Base-by-base conservation (phyloP, 2,888 invertebrate species). In the Lasioglossum malachurum region DNA sequence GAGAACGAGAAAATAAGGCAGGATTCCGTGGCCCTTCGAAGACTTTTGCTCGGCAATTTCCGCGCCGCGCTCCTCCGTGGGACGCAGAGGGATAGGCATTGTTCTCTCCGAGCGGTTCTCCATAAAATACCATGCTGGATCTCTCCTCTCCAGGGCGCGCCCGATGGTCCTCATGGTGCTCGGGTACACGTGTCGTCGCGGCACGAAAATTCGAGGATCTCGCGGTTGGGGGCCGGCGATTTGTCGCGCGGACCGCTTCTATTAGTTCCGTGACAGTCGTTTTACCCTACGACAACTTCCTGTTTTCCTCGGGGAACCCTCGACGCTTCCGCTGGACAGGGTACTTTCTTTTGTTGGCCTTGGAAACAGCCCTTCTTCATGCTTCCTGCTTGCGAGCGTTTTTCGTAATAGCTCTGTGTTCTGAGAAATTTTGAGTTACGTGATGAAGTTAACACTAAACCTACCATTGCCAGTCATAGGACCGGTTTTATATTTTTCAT, bases 91-190 rank as follows among this genome's bases (percentile, higher is more conserved):
- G 14, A n/a, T 23, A 2, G n/a, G 46, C 80, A 87, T 87, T 87
- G 89, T 89, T 75, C 85, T 71, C 46, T 23, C 14, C 8, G 16
- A 72, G 38, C 41, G 69, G 46, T 46, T 53, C 71, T 38, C 69
- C 77, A n/a, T 79, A 81, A 81, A 81, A 76, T 75, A 67, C 5
- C 73, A 27, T 64, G 44, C 12, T 60, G 35, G 35, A 35, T 35
- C 35, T 8, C 19, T 23, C 57, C 81, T 53, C 53, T 53, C 3
- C 53, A 3, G 23, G 53, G 8, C 8, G 53, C 8, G 23, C 3
- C 23, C 53, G 23, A 8, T 23, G 23, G 23, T 53, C 23, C 53
- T 31, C 78, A 2, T n/a, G 60, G 60, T 31, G 60, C 27, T 27
- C 2, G 4, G 14, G 27, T 60, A 60, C 60, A 60, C 60, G 60